Conservation (phyloP, 2,888 invertebrate genomes). For the Ormyrus nitidulus region DNA sequence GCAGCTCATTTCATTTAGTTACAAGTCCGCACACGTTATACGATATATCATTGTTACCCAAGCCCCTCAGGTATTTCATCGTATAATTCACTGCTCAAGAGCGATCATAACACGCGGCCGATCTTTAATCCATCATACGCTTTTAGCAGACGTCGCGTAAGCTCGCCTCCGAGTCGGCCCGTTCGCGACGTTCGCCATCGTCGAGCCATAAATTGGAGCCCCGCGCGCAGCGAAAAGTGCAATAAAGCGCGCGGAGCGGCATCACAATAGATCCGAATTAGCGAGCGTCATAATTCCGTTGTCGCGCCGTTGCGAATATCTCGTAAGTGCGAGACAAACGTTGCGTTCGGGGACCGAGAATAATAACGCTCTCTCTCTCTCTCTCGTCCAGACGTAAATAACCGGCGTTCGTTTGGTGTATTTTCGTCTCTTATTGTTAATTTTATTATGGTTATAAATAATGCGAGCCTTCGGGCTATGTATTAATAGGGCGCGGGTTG, state of each 20-base stretch:
- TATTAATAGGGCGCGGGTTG: neutral
- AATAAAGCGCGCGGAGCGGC: constrained; percentile 25
- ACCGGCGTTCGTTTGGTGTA: neutral
- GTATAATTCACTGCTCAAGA: no score
- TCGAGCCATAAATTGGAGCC: constrained; percentile 49
- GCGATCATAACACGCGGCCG: no score
- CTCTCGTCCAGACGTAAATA: constrained; percentile 25
- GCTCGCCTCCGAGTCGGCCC: neutral
- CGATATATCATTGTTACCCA: no score
- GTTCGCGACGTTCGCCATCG: neutral
- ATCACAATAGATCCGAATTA: constrained; percentile 53
- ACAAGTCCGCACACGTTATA: no score
- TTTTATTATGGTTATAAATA: neutral
- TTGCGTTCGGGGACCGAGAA: neutral
- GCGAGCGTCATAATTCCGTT: constrained; percentile 48
- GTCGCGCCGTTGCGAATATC: constrained; percentile 20
- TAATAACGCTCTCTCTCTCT: constrained; percentile 26
- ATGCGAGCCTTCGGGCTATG: neutral
- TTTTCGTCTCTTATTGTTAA: constrained; percentile 4
- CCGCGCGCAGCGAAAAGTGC: constrained; percentile 24
- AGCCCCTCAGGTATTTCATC: no score
- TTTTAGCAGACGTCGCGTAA: no score
- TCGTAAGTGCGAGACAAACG: constrained; percentile 19
- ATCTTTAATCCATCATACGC: no score
- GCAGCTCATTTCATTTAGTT: no score